These are phyloP conservation scores for Leptinotarsa undecemlineata DNA, from an alignment of 1,140 invertebrate genomes.

Conservation along the genomic window DNA sequence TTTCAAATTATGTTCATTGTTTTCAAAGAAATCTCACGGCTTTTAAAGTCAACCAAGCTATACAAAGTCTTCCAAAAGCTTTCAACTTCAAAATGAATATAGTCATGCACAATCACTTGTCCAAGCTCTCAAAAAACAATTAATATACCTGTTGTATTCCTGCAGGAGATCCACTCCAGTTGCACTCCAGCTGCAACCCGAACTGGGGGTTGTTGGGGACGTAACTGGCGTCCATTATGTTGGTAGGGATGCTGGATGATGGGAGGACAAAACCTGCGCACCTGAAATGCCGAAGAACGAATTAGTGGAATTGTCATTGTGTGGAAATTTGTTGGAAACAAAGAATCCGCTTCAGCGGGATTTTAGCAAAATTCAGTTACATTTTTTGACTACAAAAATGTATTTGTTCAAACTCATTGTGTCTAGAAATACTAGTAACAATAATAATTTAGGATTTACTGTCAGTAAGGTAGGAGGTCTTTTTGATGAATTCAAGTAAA, in stretches of 20 bases:
- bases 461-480: no score
- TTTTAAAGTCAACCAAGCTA: background rate
- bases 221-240: conserved; percentile 52
- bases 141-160: conserved; percentile 36
- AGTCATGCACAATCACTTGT: no score
- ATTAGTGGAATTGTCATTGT: no score
- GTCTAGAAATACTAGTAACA: no score
- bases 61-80: background rate
- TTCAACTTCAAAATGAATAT: background rate
- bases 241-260: conserved; percentile 21
- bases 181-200: conserved; percentile 54
- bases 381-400: no score
- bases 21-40: background rate
- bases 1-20: background rate
- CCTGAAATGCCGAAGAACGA: conserved; percentile 14
- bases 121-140: background rate
- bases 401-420: no score
- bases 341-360: no score
- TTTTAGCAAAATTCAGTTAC: no score
- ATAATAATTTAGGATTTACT: no score
- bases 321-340: no score
- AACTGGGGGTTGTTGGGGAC: conserved; percentile 56
- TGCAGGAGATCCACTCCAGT: conserved; percentile 45
- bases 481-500: no score
- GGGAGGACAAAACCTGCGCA: conserved; percentile 35